Conservation (phyloP, 2,797 vertebrate genomes). For the Cyclopterus lumpus region DNA sequence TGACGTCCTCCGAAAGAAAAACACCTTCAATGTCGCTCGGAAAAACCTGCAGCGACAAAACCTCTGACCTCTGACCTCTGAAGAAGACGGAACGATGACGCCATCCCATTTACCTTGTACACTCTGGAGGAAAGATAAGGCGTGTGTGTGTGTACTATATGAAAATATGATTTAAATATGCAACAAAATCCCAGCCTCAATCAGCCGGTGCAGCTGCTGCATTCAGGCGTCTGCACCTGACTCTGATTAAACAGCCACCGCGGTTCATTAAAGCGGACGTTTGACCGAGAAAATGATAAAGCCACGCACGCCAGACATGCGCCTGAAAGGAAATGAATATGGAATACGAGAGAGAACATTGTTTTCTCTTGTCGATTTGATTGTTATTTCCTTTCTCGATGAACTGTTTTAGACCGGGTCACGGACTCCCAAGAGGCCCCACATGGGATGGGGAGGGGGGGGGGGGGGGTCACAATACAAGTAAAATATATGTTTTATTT, state of each 20-base stretch:
- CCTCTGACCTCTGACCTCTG: not conserved
- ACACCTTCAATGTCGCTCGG: not conserved
- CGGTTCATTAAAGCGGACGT: constrained; percentile 13
- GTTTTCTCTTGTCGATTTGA: not conserved
- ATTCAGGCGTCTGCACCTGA: constrained; percentile 32
- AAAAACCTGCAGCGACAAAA: constrained; percentile 22
- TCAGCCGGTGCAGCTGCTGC: constrained; percentile 42
- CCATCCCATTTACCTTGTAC: not conserved
- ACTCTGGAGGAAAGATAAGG: not conserved
- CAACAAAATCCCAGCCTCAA: constrained; percentile 8
- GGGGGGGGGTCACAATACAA: not conserved
- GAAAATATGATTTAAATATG: constrained; percentile 9
- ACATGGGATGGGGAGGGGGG: too few species aligned
- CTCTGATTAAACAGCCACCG: constrained; percentile 22
- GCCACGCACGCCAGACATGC: not conserved
- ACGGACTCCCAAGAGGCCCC: not conserved
- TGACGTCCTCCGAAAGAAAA: constrained; percentile 18
- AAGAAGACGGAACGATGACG: constrained; percentile 9
- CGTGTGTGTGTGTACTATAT: not conserved
- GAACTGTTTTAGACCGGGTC: not conserved
- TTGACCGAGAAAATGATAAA: constrained; percentile 9
- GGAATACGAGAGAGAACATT: not conserved
- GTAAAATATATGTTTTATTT: not conserved
- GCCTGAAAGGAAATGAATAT: not conserved
- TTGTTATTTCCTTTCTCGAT: not conserved